Base-by-base conservation (phyloP, 2,888 invertebrate genomes). In the Psylliodes chrysocephalus region DNA sequence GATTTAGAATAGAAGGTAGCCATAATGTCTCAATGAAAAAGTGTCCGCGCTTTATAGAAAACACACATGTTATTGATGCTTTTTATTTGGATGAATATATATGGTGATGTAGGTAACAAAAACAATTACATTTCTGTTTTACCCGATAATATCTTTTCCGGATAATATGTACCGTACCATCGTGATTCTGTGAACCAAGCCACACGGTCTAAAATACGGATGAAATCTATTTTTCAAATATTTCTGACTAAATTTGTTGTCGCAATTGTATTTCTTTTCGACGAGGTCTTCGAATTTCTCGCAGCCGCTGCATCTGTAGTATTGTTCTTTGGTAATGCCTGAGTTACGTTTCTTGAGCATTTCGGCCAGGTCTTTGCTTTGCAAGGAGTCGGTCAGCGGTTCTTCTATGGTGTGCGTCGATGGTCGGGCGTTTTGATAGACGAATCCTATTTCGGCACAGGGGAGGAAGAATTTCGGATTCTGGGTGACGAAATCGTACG, bases 401-500 rank as follows among this genome's bases (percentile, higher is more conserved):
- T 53, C 47, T 10, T 47, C 14, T 1, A 17, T 15, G 2, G 7
- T 52, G 7, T 38, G 12, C 0, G 30, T 15, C 2, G 60, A 49
- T 6, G 60, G 60, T 40, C 63, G 53, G 8, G 60, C 62, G 14
- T 67, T 67, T 46, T 68, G 63, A n/a, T 65, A 65, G 15, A 63
- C 68, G 12, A 68, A 62, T 12, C 65, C 63, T 3, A 68, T 63
- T 15, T 65, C 63, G 22, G 65, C 60, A 19, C 68, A 68, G 22
- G 68, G 68, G 17, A 68, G 12, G 8, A 60, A 68, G 38, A 61
- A 68, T 19, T 68, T 65, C 7, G 63, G 60, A 10, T 63, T 68
- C 19, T 59, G 57, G 0, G 63, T 22, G 7, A 63, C 35, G 18
- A 63, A 65, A 33, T 68, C 68, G 30, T 65, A 68, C 0, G 65